These are phyloP conservation scores for Diplodus puntazzo DNA, from an alignment of 2,797 vertebrate genomes.

Conservation along the genomic window DNA sequence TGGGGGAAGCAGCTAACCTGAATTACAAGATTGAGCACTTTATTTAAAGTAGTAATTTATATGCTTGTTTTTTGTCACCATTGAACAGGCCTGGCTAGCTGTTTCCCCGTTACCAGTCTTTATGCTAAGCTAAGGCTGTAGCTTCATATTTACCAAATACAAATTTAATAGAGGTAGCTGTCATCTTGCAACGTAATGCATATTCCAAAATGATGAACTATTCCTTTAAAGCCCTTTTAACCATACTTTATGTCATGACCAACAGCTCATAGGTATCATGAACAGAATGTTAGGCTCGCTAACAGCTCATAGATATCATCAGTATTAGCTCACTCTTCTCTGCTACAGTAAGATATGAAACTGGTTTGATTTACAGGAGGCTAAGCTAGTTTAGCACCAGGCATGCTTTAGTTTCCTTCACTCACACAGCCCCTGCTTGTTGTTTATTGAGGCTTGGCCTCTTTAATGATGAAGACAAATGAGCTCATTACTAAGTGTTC, in stretches of 20 bases:
- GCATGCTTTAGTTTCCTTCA: constrained; percentile 37
- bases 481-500: constrained; percentile 73
- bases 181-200: no score
- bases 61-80: no score
- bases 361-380: not conserved
- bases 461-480: constrained; percentile 79
- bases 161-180: no score
- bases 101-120: no score
- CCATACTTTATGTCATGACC: not conserved
- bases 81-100: no score
- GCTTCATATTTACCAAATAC: no score
- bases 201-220: not conserved
- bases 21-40: no score
- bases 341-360: not conserved
- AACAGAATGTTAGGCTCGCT: not conserved
- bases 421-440: constrained; percentile 38
- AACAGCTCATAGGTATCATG: not conserved
- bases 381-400: constrained; percentile 25
- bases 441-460: constrained; percentile 66
- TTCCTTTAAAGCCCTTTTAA: not conserved
- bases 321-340: constrained; percentile 15
- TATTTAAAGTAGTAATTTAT: no score
- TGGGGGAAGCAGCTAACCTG: no score
- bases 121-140: no score
- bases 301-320: not conserved